phyloP scores from a whole-genome alignment of 2,888 invertebrate species.

The Linnaemya tessellans region DNA sequence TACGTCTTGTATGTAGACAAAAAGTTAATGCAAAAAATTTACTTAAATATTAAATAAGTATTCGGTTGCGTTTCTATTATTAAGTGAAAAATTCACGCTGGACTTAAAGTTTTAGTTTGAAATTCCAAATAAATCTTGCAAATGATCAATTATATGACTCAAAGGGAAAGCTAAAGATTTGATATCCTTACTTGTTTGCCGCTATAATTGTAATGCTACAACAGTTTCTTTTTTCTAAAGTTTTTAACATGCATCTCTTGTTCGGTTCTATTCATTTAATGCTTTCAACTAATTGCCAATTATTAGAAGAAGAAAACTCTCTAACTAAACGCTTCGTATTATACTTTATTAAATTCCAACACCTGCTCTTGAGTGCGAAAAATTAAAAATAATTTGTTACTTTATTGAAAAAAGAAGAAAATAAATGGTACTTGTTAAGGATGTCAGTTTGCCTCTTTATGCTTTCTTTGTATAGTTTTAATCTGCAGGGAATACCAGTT shows the following conservation, averaged over 20 bases:
- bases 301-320: constrained; percentile 27
- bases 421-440: neutral
- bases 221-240: neutral
- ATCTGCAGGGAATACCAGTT: constrained; percentile 50
- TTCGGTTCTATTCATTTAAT: neutral
- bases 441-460: constrained; percentile 17
- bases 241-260: neutral
- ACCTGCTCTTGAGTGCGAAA: constrained; percentile 43
- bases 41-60: too few species aligned
- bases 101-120: too few species aligned
- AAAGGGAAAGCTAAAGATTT: too few species aligned
- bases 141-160: too few species aligned
- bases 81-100: too few species aligned
- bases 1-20: too few species aligned
- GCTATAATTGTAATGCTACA: neutral
- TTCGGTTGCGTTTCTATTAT: too few species aligned
- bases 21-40: too few species aligned
- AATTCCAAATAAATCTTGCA: too few species aligned
- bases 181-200: neutral
- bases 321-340: constrained; percentile 26
- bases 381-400: constrained; percentile 17
- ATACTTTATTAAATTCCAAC: constrained; percentile 56
- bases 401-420: neutral
- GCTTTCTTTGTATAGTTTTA: constrained; percentile 25
- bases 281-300: constrained; percentile 24